phyloP scores from a whole-genome alignment of 2,113 vertebrate species.

The Neolamprologus cancellatus region DNA sequence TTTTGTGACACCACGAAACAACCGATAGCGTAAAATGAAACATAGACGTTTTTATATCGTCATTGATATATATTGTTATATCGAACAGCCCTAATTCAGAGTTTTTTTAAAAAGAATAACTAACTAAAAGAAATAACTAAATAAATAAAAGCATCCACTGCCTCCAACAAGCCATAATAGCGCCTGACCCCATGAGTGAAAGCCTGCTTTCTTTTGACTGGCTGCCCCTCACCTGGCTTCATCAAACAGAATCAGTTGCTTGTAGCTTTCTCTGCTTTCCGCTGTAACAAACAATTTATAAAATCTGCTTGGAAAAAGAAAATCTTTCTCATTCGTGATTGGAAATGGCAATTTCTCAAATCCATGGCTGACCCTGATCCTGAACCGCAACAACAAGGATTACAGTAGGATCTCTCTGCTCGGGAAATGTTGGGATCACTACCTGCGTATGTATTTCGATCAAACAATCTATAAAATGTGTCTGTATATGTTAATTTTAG shows the following conservation, averaged over 20 bases:
- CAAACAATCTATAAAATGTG: background rate
- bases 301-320: background rate
- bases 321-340: background rate
- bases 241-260: background rate
- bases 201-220: background rate
- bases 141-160: background rate
- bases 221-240: background rate
- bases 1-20: background rate
- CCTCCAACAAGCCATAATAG: background rate
- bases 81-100: background rate
- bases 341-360: background rate
- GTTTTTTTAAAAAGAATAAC: fast-evolving
- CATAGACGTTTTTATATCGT: background rate
- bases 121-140: background rate
- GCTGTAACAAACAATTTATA: background rate
- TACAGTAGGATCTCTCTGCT: background rate
- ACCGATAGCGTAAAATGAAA: background rate
- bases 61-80: background rate
- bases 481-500: background rate
- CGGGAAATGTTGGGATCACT: background rate
- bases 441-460: background rate
- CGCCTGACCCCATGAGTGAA: background rate
- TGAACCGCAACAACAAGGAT: background rate
- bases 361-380: background rate
- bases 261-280: background rate